phyloP scores from a whole-genome alignment of 2,797 vertebrate genomes.

The Tauraco hartlaubi region DNA sequence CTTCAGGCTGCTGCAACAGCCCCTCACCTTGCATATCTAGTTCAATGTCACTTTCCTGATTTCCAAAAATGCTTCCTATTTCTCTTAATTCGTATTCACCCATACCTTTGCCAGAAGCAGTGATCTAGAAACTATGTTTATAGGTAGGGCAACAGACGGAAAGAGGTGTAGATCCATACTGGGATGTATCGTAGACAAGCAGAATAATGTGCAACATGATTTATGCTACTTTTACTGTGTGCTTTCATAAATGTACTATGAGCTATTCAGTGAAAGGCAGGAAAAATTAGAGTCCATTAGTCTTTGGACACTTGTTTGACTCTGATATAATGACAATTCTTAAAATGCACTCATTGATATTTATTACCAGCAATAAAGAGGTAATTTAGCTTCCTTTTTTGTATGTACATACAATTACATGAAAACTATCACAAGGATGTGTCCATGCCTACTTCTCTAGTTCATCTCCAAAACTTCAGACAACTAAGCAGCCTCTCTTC shows the following conservation, averaged over 20 bases:
- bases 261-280: background rate
- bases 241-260: background rate
- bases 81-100: background rate
- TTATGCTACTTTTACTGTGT: background rate
- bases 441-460: background rate
- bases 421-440: background rate
- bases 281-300: background rate
- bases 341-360: background rate
- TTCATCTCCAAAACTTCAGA: background rate
- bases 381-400: background rate
- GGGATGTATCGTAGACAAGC: background rate
- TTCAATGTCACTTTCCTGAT: background rate
- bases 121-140: background rate
- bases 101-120: background rate
- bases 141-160: background rate
- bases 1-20: background rate
- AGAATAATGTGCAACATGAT: background rate
- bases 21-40: background rate
- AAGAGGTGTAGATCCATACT: background rate
- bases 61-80: background rate
- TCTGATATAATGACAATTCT: background rate
- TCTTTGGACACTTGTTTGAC: background rate
- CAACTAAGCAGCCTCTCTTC: background rate
- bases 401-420: background rate
- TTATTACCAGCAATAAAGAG: background rate